These are phyloP conservation scores for Subacronicta megacephala DNA, from an alignment of 2,888 invertebrate species.

Conservation along the genomic window DNA sequence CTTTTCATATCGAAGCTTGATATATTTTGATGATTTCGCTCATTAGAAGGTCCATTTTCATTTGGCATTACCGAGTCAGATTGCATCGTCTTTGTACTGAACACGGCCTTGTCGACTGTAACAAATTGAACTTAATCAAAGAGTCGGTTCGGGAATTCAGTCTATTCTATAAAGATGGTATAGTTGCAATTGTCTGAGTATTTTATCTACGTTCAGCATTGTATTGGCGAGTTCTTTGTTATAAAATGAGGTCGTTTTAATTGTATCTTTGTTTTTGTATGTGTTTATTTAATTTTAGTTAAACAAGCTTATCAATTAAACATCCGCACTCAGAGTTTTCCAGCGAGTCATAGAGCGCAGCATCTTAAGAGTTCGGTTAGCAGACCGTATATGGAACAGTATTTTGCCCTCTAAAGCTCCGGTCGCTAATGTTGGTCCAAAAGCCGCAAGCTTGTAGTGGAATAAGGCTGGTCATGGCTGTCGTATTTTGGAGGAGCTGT, in stretches of 20 bases:
- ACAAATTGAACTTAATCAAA: slow-evolving; percentile 59
- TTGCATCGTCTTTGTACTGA: slow-evolving; percentile 39
- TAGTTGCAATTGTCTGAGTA: slow-evolving; percentile 55
- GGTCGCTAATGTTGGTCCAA: too few species aligned
- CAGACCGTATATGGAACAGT: too few species aligned
- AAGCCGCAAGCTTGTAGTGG: too few species aligned
- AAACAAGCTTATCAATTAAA: too few species aligned
- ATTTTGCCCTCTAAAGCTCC: too few species aligned
- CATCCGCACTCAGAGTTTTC: too few species aligned
- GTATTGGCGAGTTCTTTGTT: slow-evolving; percentile 48
- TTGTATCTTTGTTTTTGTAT: slow-evolving; percentile 21
- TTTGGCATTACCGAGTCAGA: slow-evolving; percentile 36
- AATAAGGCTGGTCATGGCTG: too few species aligned
- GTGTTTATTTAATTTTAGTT: not conserved
- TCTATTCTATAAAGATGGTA: slow-evolving; percentile 38
- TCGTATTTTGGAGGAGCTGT: too few species aligned
- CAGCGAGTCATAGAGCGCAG: too few species aligned
- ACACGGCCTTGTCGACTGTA: slow-evolving; percentile 31
- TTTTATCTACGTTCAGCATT: slow-evolving; percentile 47
- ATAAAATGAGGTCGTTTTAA: slow-evolving; percentile 31
- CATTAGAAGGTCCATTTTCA: slow-evolving; percentile 24
- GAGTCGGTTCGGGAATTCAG: slow-evolving; percentile 36
- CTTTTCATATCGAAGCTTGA: not conserved
- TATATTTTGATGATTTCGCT: slow-evolving; percentile 6
- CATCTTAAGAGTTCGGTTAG: too few species aligned